Percentiles rank a stretch among this genome's conserved stretches.
phyloP scores from a whole-genome alignment of 2,113 vertebrate species.

The Paedocypris sp. region DNA sequence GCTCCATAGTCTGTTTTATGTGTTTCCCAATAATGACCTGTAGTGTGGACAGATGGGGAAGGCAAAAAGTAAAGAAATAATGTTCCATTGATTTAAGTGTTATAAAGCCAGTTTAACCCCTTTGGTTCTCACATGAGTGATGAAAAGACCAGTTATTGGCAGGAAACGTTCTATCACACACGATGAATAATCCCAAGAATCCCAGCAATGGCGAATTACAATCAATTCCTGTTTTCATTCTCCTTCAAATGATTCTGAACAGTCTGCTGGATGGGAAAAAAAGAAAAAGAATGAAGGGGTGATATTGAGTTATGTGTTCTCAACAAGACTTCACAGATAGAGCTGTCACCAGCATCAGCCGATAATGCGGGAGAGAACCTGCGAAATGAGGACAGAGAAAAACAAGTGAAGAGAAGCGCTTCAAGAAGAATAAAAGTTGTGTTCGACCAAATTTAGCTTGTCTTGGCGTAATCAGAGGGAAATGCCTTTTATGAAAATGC shows the following conservation, averaged over 20 bases:
- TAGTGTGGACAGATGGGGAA: not conserved
- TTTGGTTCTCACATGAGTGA: not conserved
- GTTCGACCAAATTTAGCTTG: not conserved
- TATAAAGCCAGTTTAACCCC: not conserved
- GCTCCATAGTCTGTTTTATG: too few species aligned
- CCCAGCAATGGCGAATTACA: slow-evolving; percentile 32
- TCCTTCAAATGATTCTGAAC: slow-evolving; percentile 25
- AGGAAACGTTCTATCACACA: slow-evolving; percentile 26
- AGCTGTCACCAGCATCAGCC: not conserved
- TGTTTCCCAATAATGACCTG: not conserved
- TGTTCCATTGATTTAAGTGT: not conserved
- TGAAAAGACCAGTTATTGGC: not conserved
- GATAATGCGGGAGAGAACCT: not conserved
- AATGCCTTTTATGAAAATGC: not conserved
- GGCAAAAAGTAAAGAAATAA: not conserved
- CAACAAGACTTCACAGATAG: not conserved
- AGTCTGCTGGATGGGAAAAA: not conserved
- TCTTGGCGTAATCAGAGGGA: not conserved
- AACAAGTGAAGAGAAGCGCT: not conserved
- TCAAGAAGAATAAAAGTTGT: not conserved
- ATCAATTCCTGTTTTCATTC: slow-evolving; percentile 49
- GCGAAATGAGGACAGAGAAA: not conserved
- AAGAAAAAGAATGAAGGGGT: slow-evolving; percentile 9
- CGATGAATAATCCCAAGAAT: not conserved
- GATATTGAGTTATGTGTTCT: not conserved